Percentiles rank a stretch among this genome's conserved stretches.
Evolutionary conservation across 1,140 invertebrate species (phyloP).

Genomic region (Drosophila pandora): DNA sequence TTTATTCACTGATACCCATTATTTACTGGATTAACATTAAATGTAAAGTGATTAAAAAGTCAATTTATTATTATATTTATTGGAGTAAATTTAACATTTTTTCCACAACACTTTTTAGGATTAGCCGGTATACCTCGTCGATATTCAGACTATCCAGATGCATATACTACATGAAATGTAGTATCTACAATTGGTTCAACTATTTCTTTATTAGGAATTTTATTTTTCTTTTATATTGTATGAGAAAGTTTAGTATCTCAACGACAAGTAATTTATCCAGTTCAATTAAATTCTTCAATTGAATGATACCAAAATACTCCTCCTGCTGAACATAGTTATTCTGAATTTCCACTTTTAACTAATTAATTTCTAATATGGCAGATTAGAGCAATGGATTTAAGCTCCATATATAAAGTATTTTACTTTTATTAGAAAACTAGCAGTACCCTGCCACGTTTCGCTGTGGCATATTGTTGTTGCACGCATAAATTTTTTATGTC

Average conservation of each 20-base stretch:
- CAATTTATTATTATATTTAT: slow-evolving; percentile 87
- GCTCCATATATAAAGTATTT: slow-evolving; percentile 86
- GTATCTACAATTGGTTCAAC: slow-evolving; percentile 87
- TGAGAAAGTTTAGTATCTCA: slow-evolving; percentile 83
- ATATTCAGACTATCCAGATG: slow-evolving; percentile 89
- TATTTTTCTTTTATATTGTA: slow-evolving; percentile 86
- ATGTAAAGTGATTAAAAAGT: slow-evolving; percentile 85
- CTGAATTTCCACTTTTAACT: slow-evolving; percentile 85
- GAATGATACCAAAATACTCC: slow-evolving; percentile 86
- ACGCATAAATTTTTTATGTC: no score
- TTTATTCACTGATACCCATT: slow-evolving; percentile 88
- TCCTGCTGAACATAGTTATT: slow-evolving; percentile 85
- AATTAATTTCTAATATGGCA: slow-evolving; percentile 85
- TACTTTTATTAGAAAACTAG: slow-evolving; percentile 85
- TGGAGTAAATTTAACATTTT: slow-evolving; percentile 90
- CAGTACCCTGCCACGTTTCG: no score
- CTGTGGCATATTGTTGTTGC: no score
- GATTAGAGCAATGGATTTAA: slow-evolving; percentile 86
- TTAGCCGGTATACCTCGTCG: slow-evolving; percentile 89
- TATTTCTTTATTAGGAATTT: slow-evolving; percentile 85
- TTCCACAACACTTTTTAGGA: slow-evolving; percentile 90
- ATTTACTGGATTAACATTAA: slow-evolving; percentile 86
- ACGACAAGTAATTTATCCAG: slow-evolving; percentile 83
- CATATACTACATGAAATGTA: slow-evolving; percentile 87
- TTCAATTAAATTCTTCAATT: slow-evolving; percentile 85